phyloP scores from a whole-genome alignment of 2,113 vertebrate species.

The Sinosuthora webbiana region DNA sequence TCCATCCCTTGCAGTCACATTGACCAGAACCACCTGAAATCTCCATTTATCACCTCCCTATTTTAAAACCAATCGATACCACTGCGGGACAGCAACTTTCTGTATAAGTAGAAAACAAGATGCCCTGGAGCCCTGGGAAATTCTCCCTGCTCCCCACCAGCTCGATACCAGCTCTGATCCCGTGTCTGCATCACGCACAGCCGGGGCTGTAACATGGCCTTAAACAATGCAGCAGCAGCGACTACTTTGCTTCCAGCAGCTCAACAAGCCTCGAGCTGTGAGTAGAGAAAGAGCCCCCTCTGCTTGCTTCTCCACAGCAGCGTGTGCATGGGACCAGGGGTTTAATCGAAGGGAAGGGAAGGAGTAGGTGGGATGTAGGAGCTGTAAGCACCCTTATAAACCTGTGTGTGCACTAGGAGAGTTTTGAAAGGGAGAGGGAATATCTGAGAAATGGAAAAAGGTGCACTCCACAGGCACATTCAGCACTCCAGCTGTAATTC shows the following conservation, averaged over 20 bases:
- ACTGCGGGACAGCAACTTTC: background rate
- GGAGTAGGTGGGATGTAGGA: background rate
- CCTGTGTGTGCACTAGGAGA: fast-evolving
- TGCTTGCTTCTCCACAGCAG: slow-evolving; percentile 41
- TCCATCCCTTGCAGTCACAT: slow-evolving; percentile 10
- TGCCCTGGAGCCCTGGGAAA: background rate
- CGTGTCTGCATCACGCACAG: background rate
- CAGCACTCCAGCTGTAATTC: background rate
- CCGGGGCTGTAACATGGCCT: background rate
- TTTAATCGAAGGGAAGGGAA: background rate
- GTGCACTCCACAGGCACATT: background rate
- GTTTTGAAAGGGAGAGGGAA: background rate
- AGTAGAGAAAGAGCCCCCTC: slow-evolving; percentile 55
- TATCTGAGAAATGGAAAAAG: background rate
- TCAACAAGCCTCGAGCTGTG: background rate
- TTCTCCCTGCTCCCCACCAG: background rate
- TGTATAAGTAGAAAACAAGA: slow-evolving; percentile 21
- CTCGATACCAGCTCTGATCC: background rate
- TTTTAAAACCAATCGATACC: slow-evolving; percentile 45
- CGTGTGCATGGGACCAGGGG: background rate
- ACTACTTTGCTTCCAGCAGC: slow-evolving; percentile 39
- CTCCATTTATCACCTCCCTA: slow-evolving; percentile 40
- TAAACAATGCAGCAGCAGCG: slow-evolving; percentile 2
- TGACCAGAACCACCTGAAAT: slow-evolving; percentile 25
- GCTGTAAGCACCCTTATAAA: background rate